phyloP scores from a whole-genome alignment of 2,888 invertebrate species.

The Stegana nigrithorax region DNA sequence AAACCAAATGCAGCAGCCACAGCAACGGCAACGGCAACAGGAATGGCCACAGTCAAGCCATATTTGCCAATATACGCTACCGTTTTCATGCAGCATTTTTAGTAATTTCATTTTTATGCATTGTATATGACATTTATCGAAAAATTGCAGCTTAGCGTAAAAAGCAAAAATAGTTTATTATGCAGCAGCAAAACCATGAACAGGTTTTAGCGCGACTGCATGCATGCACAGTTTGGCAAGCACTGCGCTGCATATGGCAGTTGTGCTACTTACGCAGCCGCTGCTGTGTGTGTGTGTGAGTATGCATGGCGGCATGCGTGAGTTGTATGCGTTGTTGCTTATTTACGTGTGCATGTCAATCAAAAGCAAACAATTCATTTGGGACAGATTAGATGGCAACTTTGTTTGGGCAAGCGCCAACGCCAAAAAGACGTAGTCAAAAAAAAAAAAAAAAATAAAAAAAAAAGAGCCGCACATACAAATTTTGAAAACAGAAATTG shows the following conservation, averaged over 20 bases:
- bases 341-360: slow-evolving; percentile 7
- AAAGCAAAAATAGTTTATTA: no score
- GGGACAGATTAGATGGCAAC: slow-evolving; percentile 57
- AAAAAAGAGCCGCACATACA: no score
- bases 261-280: not conserved
- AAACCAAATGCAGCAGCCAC: slow-evolving; percentile 46
- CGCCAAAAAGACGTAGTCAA: not conserved
- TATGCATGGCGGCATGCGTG: no score
- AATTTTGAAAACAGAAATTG: no score
- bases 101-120: slow-evolving; percentile 13
- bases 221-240: slow-evolving; percentile 25
- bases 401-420: slow-evolving; percentile 36
- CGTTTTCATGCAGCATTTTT: slow-evolving; percentile 21
- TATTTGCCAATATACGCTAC: no score
- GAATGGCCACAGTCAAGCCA: slow-evolving; percentile 31
- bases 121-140: slow-evolving; percentile 30
- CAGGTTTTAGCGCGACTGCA: slow-evolving; percentile 35
- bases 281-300: not conserved
- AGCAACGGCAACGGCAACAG: not conserved
- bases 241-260: not conserved
- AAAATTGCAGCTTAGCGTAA: slow-evolving; percentile 39
- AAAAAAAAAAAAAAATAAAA: not conserved
- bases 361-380: slow-evolving; percentile 43
- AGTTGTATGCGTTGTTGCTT: no score
- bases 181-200: slow-evolving; percentile 20